Evolutionary conservation across 2,888 invertebrate species (phyloP).

Genomic region (Pegoplata infirma): DNA sequence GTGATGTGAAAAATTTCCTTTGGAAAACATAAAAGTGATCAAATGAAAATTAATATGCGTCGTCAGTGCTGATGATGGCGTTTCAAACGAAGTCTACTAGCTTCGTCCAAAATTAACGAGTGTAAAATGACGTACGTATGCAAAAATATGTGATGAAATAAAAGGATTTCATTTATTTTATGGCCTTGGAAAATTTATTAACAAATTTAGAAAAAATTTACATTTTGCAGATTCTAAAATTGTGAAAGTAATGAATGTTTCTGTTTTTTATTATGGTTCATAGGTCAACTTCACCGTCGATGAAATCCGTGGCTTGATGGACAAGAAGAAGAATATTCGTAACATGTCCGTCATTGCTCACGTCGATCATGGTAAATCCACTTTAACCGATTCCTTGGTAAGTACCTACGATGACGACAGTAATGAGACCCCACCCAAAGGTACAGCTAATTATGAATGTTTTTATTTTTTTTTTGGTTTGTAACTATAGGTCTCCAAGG

Average conservation of each 20-base stretch:
- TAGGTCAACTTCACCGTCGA: slow-evolving; percentile 99
- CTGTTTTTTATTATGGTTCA: slow-evolving; percentile 23
- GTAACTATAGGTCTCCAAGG: slow-evolving; percentile 89
- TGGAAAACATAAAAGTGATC: slow-evolving; percentile 42
- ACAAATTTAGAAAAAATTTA: background rate
- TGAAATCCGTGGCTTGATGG: slow-evolving; percentile 99
- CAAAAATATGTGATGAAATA: too few relatives aligned
- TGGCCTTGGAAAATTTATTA: slow-evolving; percentile 32
- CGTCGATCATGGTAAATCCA: slow-evolving; percentile 99
- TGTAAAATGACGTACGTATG: slow-evolving; percentile 73
- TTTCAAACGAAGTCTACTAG: slow-evolving; percentile 48
- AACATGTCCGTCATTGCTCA: slow-evolving; percentile 99
- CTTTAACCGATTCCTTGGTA: slow-evolving; percentile 98
- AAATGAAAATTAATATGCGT: slow-evolving; percentile 52
- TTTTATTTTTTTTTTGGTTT: slow-evolving; percentile 5
- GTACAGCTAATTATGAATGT: background rate
- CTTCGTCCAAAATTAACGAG: slow-evolving; percentile 59
- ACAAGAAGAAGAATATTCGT: slow-evolving; percentile 99
- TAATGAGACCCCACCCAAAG: slow-evolving; percentile 35
- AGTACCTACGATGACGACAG: slow-evolving; percentile 50
- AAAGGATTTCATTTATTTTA: slow-evolving; percentile 1
- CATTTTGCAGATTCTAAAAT: background rate
- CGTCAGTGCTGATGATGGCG: slow-evolving; percentile 18
- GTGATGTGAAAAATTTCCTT: slow-evolving; percentile 3
- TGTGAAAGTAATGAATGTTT: slow-evolving; percentile 12